These are phyloP conservation scores for Strigamia transsilvanica DNA, from an alignment of 2,888 invertebrate genomes.

Conservation along the genomic window DNA sequence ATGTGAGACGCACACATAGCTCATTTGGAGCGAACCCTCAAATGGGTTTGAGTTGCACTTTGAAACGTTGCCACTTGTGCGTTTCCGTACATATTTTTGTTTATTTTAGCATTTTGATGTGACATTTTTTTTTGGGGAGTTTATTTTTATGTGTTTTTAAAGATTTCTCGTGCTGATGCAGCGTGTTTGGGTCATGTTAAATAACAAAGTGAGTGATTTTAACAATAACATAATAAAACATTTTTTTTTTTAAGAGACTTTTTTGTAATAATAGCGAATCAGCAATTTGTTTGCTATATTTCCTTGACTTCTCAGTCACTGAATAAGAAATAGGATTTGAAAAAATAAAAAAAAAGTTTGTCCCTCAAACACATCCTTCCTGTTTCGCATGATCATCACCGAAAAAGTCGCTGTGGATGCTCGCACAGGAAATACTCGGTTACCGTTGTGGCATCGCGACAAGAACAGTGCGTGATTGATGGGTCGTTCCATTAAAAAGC, in stretches of 20 bases:
- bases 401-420: slow-evolving; percentile 40
- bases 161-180: slow-evolving; percentile 35
- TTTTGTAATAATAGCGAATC: slow-evolving; percentile 3
- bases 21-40: neutral
- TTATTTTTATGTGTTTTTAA: slow-evolving; percentile 40
- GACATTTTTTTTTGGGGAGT: neutral
- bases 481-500: slow-evolving; percentile 45
- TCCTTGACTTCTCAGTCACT: slow-evolving; percentile 35
- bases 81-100: slow-evolving; percentile 6
- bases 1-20: neutral
- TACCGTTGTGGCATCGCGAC: slow-evolving; percentile 39
- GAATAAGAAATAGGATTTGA: neutral
- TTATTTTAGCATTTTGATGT: neutral
- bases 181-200: slow-evolving; percentile 36
- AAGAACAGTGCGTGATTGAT: slow-evolving; percentile 34
- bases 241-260: neutral
- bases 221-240: slow-evolving; percentile 35
- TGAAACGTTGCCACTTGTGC: slow-evolving; percentile 6
- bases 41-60: neutral
- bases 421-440: slow-evolving; percentile 46
- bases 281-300: slow-evolving; percentile 36
- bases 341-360: neutral
- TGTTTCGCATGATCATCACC: slow-evolving; percentile 38
- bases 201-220: slow-evolving; percentile 33
- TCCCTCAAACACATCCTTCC: slow-evolving; percentile 47